phyloP scores from a whole-genome alignment of 2,113 vertebrate genomes.

The Sprattus sprattus region DNA sequence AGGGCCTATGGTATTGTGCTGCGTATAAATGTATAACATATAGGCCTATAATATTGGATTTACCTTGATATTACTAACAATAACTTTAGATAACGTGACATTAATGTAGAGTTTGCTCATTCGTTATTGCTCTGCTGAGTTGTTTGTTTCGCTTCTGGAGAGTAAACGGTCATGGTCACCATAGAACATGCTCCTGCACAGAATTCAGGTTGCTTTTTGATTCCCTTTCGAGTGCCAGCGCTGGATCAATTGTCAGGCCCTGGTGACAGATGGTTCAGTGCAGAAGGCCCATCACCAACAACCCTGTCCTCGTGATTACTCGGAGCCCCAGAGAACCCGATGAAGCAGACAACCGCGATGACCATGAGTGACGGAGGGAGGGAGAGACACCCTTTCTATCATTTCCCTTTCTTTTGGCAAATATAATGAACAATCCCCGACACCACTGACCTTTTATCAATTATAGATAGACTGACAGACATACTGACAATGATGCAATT shows the following conservation, averaged over 20 bases:
- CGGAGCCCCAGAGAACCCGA: slow-evolving; percentile 37
- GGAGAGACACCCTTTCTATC: background rate
- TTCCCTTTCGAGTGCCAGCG: slow-evolving; percentile 38
- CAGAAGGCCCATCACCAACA: slow-evolving; percentile 47
- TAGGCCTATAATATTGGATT: too few species aligned
- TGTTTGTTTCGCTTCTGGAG: too few species aligned
- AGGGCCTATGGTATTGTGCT: too few species aligned
- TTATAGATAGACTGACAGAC: background rate
- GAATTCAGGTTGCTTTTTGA: slow-evolving; percentile 38
- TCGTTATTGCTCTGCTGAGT: too few species aligned
- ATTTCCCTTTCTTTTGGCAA: background rate
- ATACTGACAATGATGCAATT: too few species aligned
- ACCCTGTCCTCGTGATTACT: slow-evolving; percentile 58
- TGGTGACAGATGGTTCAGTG: slow-evolving; percentile 59
- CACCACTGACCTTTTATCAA: background rate
- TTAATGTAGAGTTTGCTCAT: too few species aligned
- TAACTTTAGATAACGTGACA: too few species aligned
- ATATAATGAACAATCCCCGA: background rate
- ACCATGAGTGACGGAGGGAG: slow-evolving; percentile 9
- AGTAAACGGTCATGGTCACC: slow-evolving; percentile 24
- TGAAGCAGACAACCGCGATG: slow-evolving; percentile 26
- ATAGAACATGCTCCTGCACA: slow-evolving; percentile 35
- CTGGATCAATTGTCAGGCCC: slow-evolving; percentile 46
- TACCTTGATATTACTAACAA: too few species aligned
- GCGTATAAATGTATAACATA: too few species aligned